Evolutionary conservation across 2,888 invertebrate genomes (phyloP), one percentile per base, ranked within the genome.

Genomic region (Anthrax anthrax): DNA sequence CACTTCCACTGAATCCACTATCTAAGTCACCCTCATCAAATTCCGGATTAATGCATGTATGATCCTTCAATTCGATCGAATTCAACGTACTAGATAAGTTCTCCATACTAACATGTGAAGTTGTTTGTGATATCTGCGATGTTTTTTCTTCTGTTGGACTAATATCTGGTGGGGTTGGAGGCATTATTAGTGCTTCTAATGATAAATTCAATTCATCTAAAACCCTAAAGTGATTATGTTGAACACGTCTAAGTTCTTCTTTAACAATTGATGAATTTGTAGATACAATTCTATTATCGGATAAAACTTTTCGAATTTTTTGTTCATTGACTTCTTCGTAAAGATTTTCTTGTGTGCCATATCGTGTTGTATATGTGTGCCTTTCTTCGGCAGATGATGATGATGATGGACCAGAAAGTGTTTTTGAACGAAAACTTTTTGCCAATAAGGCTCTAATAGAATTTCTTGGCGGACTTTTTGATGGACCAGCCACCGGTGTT

Each of bases 121-220:
- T 57, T 8, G 23, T 23, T 23, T 23, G 23, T 18, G 68, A 60
- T n/a, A n/a, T n/a, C 60, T 74, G 39, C n/a, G 68, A 60, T 76
- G 78, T 47, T 72, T 77, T 66, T 69, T 74, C 54, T 73, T 77
- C 54, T 74, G 78, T 69, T 51, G 66, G 67, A 52, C 64, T 65
- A 5, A 60, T 56, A 38, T 67, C 67, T 4, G 65, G 67, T 48
- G 66, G 68, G 10, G 67, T 67, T n/a, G 81, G 77, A 23, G 89
- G 89, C 89, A 89, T 90, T 54, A 90, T 72, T 79, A 90, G 81
- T 18, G 87, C 87, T 71, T 90, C 90, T 49, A 86, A 80, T 54
- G 88, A 85, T 51, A 90, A 74, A 72, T 90, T 89, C 51, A 90
- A 71, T 65, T 90, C 87, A 49, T 86, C 88, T 54, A 90, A 75